Percentiles rank a stretch among this genome's conserved stretches.
Evolutionary conservation across 2,797 vertebrate species (phyloP).

Genomic region (Podarcis lilfordi): DNA sequence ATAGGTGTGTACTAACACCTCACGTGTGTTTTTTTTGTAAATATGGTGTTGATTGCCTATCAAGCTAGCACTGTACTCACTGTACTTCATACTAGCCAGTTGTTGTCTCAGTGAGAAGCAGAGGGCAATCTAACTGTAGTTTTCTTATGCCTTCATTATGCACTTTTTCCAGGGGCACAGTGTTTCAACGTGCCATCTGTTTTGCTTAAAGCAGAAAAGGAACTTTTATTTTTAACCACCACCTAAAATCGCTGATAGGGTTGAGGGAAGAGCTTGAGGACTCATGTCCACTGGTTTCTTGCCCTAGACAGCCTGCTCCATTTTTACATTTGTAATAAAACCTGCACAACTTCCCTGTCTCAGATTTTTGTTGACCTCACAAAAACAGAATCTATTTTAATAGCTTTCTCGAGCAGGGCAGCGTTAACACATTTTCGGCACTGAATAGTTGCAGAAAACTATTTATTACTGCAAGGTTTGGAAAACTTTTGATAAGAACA

Average conservation of each 20-base stretch:
- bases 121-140: neutral
- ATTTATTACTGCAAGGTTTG: no score
- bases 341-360: neutral
- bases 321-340: neutral
- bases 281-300: neutral
- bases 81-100: no score
- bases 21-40: no score
- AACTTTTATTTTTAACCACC: neutral
- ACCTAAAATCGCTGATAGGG: neutral
- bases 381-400: neutral
- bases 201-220: neutral
- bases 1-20: no score
- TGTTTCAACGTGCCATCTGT: neutral
- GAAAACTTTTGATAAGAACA: no score
- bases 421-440: neutral
- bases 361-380: neutral
- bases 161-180: neutral
- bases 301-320: neutral
- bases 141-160: neutral
- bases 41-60: no score
- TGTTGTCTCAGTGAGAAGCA: neutral
- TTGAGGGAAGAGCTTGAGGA: neutral
- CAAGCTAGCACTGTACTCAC: no score
- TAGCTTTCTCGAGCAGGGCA: neutral
- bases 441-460: no score